Base-by-base conservation (phyloP, 2,888 invertebrate species). In the Caenorhabditis plicata region DNA sequence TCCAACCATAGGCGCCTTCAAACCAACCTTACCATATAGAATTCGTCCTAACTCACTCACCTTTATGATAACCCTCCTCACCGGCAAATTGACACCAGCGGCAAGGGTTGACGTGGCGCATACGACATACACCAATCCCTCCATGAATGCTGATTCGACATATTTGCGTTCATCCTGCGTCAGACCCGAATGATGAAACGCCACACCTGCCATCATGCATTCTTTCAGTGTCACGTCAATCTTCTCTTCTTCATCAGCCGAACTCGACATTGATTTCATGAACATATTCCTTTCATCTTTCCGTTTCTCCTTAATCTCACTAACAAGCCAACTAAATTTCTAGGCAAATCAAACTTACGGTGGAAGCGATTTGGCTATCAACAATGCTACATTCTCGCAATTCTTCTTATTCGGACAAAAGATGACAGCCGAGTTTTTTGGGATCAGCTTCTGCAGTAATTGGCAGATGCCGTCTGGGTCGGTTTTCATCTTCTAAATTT, bases 51-150 rank as follows among this genome's bases (percentile, higher is more conserved):
- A n/a, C n/a, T n/a, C n/a, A n/a, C n/a, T n/a, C n/a, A n/a, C n/a
- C 54, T 92, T 86, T 49, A 98, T 88, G 45, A 98, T 89, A 2
- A 98, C 96, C 71, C 92, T 86, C 25, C 67, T 56, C 4, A 75
- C 77, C 0, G 77, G 77, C 4, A 77, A 58, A 42, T 77, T 77
- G 11, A 76, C 77, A 3, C 95, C 95, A 20, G 95, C 94, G n/a
- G 95, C 95, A 65, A 96, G 84, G 0, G 95, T 96, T 1, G 94
- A 93, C 0, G 95, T 96, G 81, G 93, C 94, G 81, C 92, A 91
- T 64, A 96, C 86, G 26, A 92, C 89, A 58, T 88, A 89, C 29
- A 96, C 83, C n/a, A 87, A 87, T 0, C 91, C 91, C n/a, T 86
- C 42, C 53, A 69, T 63, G 49, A 67, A 80, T 13, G 73, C 78